Base-by-base conservation (phyloP, 2,888 invertebrate species). In the Ichneumon xanthorius region DNA sequence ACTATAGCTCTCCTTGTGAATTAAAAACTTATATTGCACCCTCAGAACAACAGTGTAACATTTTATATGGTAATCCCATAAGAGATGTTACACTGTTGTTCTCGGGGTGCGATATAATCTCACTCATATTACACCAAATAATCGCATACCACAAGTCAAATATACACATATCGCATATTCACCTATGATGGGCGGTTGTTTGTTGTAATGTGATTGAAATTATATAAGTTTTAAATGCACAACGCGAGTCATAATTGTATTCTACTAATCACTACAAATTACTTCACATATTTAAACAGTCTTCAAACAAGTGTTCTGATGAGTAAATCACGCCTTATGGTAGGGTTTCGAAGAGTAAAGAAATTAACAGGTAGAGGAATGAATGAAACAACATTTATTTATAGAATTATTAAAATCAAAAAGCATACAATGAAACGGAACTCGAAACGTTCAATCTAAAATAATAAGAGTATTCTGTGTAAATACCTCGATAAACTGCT, bases 341-440 rank as follows among this genome's bases (percentile, higher is more conserved):
- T 50, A 50, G 50, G n/a, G 50, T 50, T 50, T 16, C n/a, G 50
- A n/a, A 5, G n/a, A 19, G n/a, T 50, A n/a, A 50, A 50, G 4
- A 50, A 48, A 48, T 30, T 0, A 16, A 50, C 16, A 50, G n/a
- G n/a, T n/a, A 16, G 6, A n/a, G 50, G 3, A 50, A n/a, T 50
- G 16, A 50, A n/a, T 50, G n/a, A n/a, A 50, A n/a, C 3, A 50
- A 50, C n/a, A 50, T 50, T 50, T 50, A 50, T 50, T 50, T n/a
- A 16, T 4, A 50, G 50, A 50, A 50, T 3, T 50, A n/a, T 14
- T 5, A 50, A 50, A 50, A 50, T 7, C 6, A 40, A 19, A 67
- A 67, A 67, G n/a, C 45, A 67, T 9, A 67, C 40, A 19, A 11
- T 67, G 22, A 45, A 19, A 40, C 40, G n/a, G 14, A 63, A 63